A percentile compares a stretch with the other conserved stretches of the same genome.
Evolutionary conservation across 2,113 vertebrate species (phyloP).

Genomic region (Microtus ochrogaster): DNA sequence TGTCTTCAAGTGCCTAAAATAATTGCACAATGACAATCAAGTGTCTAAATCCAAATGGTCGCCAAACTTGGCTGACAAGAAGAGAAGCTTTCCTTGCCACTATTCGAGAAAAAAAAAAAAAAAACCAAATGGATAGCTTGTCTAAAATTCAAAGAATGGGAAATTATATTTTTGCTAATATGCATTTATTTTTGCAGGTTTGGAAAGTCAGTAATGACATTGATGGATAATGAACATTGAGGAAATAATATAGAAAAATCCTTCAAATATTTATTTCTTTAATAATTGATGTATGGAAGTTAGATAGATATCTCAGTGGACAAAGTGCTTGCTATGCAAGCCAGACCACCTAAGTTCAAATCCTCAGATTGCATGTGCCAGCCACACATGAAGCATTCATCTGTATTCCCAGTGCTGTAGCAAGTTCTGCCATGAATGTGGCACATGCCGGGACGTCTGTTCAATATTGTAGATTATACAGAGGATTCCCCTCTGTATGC

Average conservation of each 20-base stretch:
- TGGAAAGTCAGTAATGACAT: not conserved
- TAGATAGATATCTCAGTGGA: not conserved
- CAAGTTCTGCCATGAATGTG: not conserved
- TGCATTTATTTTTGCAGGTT: not conserved
- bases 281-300: not conserved
- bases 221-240: not conserved
- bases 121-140: too few species aligned
- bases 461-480: not conserved
- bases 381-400: not conserved
- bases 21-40: conserved; percentile 79
- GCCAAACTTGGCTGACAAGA: conserved; percentile 51
- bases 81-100: conserved; percentile 39
- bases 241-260: not conserved
- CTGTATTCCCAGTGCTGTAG: not conserved
- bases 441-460: not conserved
- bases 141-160: not conserved
- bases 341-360: not conserved
- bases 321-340: not conserved
- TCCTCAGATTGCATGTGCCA: not conserved
- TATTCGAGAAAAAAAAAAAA: not conserved
- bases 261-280: not conserved
- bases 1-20: conserved; percentile 67
- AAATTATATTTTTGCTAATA: not conserved
- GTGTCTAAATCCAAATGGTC: conserved; percentile 66
- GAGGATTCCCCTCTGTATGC: too few species aligned